These are phyloP conservation scores for Erythrolamprus reginae DNA, from an alignment of 2,113 vertebrate genomes.

Conservation along the genomic window DNA sequence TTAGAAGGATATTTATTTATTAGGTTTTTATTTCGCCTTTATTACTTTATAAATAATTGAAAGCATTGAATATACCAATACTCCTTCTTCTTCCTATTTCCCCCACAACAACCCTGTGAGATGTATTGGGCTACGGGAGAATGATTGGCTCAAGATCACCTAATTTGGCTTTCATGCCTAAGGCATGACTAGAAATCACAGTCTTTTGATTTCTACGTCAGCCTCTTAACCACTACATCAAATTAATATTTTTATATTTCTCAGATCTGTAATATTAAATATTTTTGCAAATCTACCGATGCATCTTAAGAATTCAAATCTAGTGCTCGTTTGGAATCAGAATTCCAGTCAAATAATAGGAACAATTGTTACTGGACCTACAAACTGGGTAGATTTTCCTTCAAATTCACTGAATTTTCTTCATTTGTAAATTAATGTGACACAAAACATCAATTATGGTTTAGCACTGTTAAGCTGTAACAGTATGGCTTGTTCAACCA, in stretches of 20 bases:
- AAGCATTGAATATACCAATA: not conserved
- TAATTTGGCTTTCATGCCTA: not conserved
- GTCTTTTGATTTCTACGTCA: not conserved
- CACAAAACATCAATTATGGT: not conserved
- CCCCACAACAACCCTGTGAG: not conserved
- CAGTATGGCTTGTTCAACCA: not conserved
- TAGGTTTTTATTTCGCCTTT: not conserved
- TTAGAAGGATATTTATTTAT: slow-evolving; percentile 63
- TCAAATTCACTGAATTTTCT: not conserved
- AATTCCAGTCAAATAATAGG: not conserved
- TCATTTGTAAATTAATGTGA: not conserved
- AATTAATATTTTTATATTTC: not conserved
- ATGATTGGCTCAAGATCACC: not conserved
- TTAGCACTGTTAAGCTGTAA: not conserved
- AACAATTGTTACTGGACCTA: not conserved
- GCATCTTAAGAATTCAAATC: not conserved
- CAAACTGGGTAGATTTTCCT: not conserved
- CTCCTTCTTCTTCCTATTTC: not conserved
- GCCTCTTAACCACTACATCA: not conserved
- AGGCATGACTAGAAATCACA: not conserved
- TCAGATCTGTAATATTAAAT: not conserved
- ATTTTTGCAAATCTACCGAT: not conserved
- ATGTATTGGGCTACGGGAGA: not conserved
- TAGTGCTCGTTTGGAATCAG: not conserved
- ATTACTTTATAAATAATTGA: not conserved